Base-by-base conservation (phyloP, 2,888 invertebrate species). In the Sarcophaga carnaria region DNA sequence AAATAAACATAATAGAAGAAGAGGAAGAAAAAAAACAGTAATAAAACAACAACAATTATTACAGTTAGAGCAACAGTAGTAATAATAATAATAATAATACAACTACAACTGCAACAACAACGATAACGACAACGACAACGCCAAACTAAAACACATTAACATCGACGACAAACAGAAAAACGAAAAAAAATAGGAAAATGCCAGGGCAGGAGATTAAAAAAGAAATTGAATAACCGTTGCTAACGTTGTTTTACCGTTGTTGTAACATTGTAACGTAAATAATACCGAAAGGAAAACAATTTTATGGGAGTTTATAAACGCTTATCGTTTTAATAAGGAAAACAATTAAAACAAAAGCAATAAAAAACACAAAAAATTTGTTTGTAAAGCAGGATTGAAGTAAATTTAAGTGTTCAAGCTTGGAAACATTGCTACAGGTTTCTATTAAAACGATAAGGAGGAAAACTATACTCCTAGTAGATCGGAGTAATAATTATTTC, bases 171-270 rank as follows among this genome's bases (percentile, higher is more conserved):
- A 37, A n/a, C 2, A 70, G n/a, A 11, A 69, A 69, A 8, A 45
- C 25, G 11, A 74, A 1, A n/a, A 77, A 76, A 4, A 47, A 11
- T 17, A 71, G 49, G 37, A 60, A 66, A 66, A 77, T 66, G 59
- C 47, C 10, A 54, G 22, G 71, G n/a, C 59, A 59, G 59, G 59
- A 59, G 14, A 59, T 59, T n/a, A 59, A 37, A 37, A 37, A 37
- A 37, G 37, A 37, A 37, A 37, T 37, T 37, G 37, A 37, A 37
- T 37, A 37, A 37, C 37, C 37, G 37, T 37, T 37, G 37, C 37
- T 37, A 37, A 37, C 37, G 10, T 37, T 37, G 37, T 37, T 37
- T 10, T 37, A 37, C 0, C 37, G 37, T 37, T 37, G 37, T 37
- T 37, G 37, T 37, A 10, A 8, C 8, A 10, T 37, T 37, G 37